Conservation (phyloP, 2,113 vertebrate species). For the Zosterops pallidus region DNA sequence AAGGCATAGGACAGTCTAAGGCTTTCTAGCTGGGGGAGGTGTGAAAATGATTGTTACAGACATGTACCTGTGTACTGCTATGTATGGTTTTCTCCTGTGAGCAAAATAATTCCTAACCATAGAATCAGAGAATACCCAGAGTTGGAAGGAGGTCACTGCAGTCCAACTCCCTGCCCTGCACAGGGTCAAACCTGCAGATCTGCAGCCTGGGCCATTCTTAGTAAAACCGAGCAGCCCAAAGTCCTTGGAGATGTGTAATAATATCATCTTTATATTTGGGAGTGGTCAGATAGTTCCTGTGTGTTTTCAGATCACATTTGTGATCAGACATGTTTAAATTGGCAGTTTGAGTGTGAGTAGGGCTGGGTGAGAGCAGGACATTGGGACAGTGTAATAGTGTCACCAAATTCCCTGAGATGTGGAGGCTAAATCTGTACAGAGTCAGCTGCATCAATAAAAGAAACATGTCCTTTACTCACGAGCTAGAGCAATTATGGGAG, state of each 20-base stretch:
- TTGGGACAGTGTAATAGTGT: not conserved
- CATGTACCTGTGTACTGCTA: accelerated
- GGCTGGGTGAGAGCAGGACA: not conserved
- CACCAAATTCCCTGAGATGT: not conserved
- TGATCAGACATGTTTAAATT: not conserved
- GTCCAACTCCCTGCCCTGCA: not conserved
- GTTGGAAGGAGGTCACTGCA: not conserved
- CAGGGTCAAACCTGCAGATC: not conserved
- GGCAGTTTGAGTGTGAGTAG: not conserved
- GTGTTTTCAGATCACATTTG: not conserved
- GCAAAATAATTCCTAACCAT: not conserved
- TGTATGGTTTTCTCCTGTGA: not conserved
- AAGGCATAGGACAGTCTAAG: not conserved
- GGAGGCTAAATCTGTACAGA: not conserved
- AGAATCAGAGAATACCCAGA: not conserved
- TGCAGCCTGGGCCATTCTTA: not conserved
- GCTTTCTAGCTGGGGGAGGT: not conserved
- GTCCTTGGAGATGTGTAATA: not conserved
- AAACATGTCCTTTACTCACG: not conserved
- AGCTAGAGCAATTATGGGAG: conserved; percentile 1
- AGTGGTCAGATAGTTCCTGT: not conserved
- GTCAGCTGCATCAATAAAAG: not conserved
- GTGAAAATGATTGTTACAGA: not conserved
- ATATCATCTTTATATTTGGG: not conserved
- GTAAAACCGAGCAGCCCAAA: not conserved